Conservation (phyloP, 2,797 vertebrate species). For the Pangasius djambal region DNA sequence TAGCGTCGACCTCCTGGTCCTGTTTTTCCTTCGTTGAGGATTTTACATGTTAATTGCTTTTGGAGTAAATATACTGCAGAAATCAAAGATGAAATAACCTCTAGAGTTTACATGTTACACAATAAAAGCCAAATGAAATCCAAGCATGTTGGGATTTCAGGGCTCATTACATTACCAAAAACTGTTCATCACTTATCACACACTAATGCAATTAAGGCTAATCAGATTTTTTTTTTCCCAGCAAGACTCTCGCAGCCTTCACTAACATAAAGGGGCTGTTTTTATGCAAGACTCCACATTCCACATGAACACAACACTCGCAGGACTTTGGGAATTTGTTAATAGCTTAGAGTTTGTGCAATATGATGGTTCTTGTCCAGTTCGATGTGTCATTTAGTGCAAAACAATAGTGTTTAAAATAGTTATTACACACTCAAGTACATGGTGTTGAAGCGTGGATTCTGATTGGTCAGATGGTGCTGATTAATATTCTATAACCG, state of each 20-base stretch:
- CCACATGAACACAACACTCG: not conserved
- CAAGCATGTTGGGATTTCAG: not conserved
- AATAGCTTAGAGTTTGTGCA: not conserved
- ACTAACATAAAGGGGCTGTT: not conserved
- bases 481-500: not conserved
- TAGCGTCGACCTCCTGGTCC: not conserved
- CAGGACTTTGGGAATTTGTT: not conserved
- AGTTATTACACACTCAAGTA: not conserved
- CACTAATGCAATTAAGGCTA: conserved; percentile 5
- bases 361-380: not conserved
- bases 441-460: not conserved
- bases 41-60: not conserved
- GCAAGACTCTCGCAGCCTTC: not conserved
- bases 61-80: not conserved
- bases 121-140: not conserved
- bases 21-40: not conserved
- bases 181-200: not conserved
- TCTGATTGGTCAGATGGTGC: not conserved
- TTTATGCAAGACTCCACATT: not conserved
- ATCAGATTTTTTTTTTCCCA: not conserved
- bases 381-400: not conserved
- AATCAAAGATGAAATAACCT: not conserved
- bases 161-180: not conserved
- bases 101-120: not conserved
- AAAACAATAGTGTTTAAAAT: not conserved